Conservation (phyloP, 2,888 invertebrate genomes). For the Amphipoea lucens region DNA sequence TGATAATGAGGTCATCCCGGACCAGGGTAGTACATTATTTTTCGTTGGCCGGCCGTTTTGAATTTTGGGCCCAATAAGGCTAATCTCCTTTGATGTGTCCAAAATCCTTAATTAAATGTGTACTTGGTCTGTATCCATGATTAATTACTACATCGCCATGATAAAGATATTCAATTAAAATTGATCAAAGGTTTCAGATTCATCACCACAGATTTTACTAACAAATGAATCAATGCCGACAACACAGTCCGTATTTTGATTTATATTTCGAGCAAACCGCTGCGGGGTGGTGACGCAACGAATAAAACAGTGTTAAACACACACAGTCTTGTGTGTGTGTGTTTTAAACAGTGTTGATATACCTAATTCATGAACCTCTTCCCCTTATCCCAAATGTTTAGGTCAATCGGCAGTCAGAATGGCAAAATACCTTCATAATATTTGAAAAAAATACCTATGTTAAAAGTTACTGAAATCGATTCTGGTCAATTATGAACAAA, state of each 20-base stretch:
- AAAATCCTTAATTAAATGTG: background rate
- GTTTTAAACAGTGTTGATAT: too few species aligned
- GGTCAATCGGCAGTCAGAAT: too few species aligned
- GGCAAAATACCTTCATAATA: too few species aligned
- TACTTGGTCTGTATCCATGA: constrained; percentile 1
- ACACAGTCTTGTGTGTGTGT: too few species aligned
- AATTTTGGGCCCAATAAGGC: background rate
- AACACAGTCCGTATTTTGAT: constrained; percentile 13
- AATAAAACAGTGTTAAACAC: too few species aligned
- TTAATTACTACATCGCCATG: constrained; percentile 29
- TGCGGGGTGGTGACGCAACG: background rate
- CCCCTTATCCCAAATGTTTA: background rate
- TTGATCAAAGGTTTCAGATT: constrained; percentile 18
- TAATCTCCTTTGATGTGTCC: background rate
- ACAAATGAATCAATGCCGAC: constrained; percentile 16
- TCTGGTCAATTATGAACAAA: too few species aligned
- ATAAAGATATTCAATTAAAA: constrained; percentile 39
- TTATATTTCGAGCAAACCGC: constrained; percentile 27
- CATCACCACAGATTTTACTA: background rate
- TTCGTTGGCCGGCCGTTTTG: background rate
- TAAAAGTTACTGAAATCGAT: too few species aligned
- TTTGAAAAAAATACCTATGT: too few species aligned
- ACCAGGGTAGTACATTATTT: too few species aligned
- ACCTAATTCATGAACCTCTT: background rate
- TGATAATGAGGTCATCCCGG: too few species aligned